Evolutionary conservation across 2,888 invertebrate genomes (phyloP).

Genomic region (Platycheirus albimanus): DNA sequence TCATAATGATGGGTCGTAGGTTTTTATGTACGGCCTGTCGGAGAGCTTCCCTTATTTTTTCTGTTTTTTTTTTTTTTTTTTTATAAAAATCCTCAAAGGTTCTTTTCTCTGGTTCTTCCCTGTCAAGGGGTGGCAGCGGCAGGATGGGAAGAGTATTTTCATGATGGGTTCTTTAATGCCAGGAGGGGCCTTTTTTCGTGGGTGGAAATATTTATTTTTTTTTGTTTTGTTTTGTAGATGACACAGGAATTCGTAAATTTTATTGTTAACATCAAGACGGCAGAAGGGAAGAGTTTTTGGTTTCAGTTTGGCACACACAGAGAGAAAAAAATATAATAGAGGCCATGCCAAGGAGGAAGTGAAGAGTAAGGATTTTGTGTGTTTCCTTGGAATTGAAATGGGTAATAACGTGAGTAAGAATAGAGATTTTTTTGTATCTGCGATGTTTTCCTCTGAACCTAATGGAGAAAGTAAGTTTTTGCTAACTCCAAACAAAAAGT

Average conservation of each 20-base stretch:
- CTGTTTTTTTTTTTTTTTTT: slow-evolving; percentile 33
- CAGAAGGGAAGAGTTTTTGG: neutral
- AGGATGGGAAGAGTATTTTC: slow-evolving; percentile 31
- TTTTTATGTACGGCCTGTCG: slow-evolving; percentile 59
- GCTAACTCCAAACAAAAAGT: neutral
- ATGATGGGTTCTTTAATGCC: slow-evolving; percentile 55
- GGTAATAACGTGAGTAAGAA: slow-evolving; percentile 68
- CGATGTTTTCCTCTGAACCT: slow-evolving; percentile 44
- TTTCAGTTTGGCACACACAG: too few species aligned
- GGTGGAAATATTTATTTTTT: slow-evolving; percentile 45
- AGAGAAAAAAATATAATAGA: slow-evolving; percentile 12
- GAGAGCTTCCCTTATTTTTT: slow-evolving; percentile 26
- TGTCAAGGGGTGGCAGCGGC: neutral
- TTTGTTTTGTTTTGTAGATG: slow-evolving; percentile 48
- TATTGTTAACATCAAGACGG: slow-evolving; percentile 59
- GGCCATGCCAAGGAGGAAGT: slow-evolving; percentile 64
- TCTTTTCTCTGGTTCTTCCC: slow-evolving; percentile 15
- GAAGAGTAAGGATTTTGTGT: slow-evolving; percentile 47
- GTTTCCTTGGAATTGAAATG: slow-evolving; percentile 67
- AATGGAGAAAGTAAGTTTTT: slow-evolving; percentile 69
- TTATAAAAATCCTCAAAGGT: slow-evolving; percentile 36
- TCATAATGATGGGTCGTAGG: slow-evolving; percentile 70
- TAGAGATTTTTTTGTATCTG: slow-evolving; percentile 66
- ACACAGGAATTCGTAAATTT: slow-evolving; percentile 73
- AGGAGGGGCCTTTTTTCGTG: slow-evolving; percentile 37